A percentile compares a stretch with the other conserved stretches of the same genome.
These are phyloP conservation scores for Idaea aversata DNA, from an alignment of 2,888 invertebrate species.

Conservation along the genomic window DNA sequence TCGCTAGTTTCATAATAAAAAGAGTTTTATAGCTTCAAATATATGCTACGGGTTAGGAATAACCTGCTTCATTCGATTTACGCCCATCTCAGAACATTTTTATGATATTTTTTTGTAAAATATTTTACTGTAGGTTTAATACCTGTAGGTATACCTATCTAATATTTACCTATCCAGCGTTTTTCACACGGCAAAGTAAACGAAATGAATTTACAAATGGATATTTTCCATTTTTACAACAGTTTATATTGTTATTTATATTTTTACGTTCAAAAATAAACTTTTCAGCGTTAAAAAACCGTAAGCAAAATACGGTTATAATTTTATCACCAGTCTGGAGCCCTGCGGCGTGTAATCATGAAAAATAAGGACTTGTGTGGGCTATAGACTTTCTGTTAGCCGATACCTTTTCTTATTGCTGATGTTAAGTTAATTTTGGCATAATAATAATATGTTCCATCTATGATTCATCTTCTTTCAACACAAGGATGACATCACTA, in stretches of 20 bases:
- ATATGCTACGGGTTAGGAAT: background rate
- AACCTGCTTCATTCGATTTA: background rate
- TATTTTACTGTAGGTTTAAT: background rate
- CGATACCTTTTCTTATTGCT: background rate
- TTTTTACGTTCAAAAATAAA: constrained; percentile 1
- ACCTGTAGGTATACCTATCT: too few species aligned
- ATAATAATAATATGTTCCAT: too few species aligned
- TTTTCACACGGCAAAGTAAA: background rate
- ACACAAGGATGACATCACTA: too few species aligned
- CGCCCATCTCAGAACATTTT: background rate
- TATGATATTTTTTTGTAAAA: background rate
- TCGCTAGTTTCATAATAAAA: background rate
- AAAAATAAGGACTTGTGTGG: constrained; percentile 21
- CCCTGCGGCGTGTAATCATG: constrained; percentile 34
- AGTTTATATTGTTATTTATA: background rate
- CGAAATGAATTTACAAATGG: background rate
- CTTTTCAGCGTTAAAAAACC: background rate
- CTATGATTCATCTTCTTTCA: too few species aligned
- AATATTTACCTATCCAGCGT: background rate
- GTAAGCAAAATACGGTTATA: constrained; percentile 16
- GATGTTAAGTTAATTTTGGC: too few species aligned
- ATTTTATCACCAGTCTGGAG: constrained; percentile 22
- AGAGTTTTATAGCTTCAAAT: background rate
- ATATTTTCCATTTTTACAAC: background rate
- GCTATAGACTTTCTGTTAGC: constrained; percentile 3